Base-by-base conservation (phyloP, 2,113 vertebrate genomes). In the Numida meleagris region DNA sequence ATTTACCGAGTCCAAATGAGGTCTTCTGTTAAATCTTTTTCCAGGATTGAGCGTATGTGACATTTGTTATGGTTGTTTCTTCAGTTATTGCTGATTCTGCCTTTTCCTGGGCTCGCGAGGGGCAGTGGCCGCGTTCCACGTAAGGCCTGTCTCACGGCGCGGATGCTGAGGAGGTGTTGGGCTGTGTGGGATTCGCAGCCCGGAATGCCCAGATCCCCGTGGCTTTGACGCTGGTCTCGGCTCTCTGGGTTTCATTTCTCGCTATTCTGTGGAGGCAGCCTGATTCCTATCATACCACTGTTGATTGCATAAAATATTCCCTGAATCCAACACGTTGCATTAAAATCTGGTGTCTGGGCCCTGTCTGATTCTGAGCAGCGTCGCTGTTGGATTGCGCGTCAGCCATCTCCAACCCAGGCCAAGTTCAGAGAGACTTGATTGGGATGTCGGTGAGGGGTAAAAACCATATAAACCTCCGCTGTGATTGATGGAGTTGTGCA, bases 241-340 rank as follows among this genome's bases (percentile, higher is more conserved):
- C 57, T 73, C 42, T 85, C 87, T 62, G 81, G 77, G 70, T 92
- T 95, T 94, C 91, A 62, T 70, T 75, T 84, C 62, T 16, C 0
- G 7, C 90, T 87, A 0, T 8, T 89, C 86, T 58, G 95, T 79
- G 91, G 90, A 95, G 89, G 92, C 95, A 93, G 89, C 5, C 6
- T 76, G 95, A 96, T 96, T 96, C 96, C 95, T 7, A 84, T 96
- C 95, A 96, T 96, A 95, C 95, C 95, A 94, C 34, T 94, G 91
- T 89, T 89, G 95, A 96, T 96, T 96, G 95, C 96, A 93, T 90
- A 93, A 96, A 96, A 90, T 92, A 96, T 96, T 94, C 95, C 86
- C 86, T 33, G 83, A 95, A 95, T 96, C 95, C 96, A 95, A 83
- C 94, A 86, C n/a, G 24, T 95, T 93, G 90, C 91, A 77, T 75